phyloP scores from a whole-genome alignment of 1,140 invertebrate species.

The Littorina saxatilis region DNA sequence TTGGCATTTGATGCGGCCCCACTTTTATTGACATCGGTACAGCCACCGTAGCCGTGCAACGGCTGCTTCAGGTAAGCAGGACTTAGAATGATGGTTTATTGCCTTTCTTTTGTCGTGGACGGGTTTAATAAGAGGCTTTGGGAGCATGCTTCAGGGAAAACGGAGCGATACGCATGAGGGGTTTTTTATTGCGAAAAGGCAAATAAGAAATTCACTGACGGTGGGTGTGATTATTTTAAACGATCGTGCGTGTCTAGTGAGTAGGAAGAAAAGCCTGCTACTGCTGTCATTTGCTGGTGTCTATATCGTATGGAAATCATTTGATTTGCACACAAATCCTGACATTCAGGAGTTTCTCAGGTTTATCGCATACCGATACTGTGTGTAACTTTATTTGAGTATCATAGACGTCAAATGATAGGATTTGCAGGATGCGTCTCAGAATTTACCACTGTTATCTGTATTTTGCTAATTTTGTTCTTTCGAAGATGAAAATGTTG shows the following conservation, averaged over 20 bases:
- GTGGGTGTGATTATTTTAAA: neutral
- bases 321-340: too few species aligned
- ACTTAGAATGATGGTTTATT: neutral
- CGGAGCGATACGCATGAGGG: too few species aligned
- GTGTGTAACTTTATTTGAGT: too few species aligned
- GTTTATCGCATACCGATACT: too few species aligned
- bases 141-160: neutral
- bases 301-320: too few species aligned
- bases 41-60: neutral
- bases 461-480: neutral
- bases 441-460: neutral
- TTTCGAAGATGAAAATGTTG: neutral
- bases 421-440: neutral
- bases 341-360: too few species aligned
- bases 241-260: neutral
- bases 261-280: neutral
- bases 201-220: slow-evolving; percentile 28
- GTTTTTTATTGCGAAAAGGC: neutral
- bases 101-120: neutral
- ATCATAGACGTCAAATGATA: too few species aligned
- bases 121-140: neutral
- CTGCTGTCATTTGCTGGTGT: too few species aligned
- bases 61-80: neutral
- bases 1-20: neutral
- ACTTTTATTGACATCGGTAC: neutral